Base-by-base conservation (phyloP, 2,888 invertebrate genomes). In the Caenorhabditis afra region DNA sequence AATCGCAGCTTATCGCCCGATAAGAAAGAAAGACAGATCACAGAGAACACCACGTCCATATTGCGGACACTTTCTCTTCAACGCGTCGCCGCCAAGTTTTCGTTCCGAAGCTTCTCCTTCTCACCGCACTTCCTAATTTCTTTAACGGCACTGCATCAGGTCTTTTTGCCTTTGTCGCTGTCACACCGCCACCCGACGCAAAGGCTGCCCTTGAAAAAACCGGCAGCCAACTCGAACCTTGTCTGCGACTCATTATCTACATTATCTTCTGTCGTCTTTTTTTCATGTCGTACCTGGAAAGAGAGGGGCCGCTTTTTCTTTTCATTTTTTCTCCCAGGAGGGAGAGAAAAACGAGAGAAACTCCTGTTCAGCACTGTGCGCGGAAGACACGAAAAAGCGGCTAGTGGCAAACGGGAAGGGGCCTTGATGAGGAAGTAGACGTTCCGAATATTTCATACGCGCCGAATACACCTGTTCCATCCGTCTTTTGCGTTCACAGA, bases 181-280 rank as follows among this genome's bases (percentile, higher is more conserved):
- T 61, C 66, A 53, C 45, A 49, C 41, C 57, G 58, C 67, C 39
- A 22, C 57, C 61, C 64, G 49, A 57, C 50, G 58, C 3, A 5
- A 7, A 29, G 3, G 64, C 70, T 77, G 77, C 77, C 77, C 77
- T 77, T 77, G 77, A 77, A 77, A 77, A 76, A 77, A 77, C 76
- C 76, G 68, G 76, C 76, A 57, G 16, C 16, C 7, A 68, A 62
- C 67, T 66, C 57, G 49, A 76, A 68, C 76, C 76, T 50, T 39
- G 68, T 58, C 64, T 76, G 76, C 68, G 76, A 64, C 70, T 76
- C 76, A 70, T 71, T 71, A 64, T 71, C 62, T 71, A 29, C 71
- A 71, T 64, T 62, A 64, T 67, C 53, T 67, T 62, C 66, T 67
- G 53, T 41, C 66, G 45, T 58, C 53, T 74, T 58, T 22, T 50